A percentile compares a stretch with the other conserved stretches of the same genome.
Evolutionary conservation across 2,113 vertebrate species (phyloP).

Genomic region (Ploceus nigricollis): DNA sequence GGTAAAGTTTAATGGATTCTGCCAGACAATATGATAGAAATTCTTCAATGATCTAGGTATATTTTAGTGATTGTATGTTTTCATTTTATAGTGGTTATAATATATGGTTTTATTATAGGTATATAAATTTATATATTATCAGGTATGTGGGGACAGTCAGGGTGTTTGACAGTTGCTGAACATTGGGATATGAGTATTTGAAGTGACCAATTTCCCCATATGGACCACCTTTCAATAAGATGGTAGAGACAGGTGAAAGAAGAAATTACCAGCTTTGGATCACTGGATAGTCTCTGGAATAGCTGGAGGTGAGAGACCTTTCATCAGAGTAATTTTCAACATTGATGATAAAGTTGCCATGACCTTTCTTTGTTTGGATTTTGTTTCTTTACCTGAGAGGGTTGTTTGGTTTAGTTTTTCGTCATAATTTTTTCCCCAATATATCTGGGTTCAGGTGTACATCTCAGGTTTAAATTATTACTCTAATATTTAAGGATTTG

Average conservation of each 20-base stretch:
- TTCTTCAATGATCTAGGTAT: background rate
- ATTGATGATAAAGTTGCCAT: background rate
- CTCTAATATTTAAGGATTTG: background rate
- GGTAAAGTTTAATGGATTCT: background rate
- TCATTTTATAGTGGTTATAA: background rate
- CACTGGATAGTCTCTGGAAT: background rate
- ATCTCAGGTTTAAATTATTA: background rate
- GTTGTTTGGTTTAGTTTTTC: background rate
- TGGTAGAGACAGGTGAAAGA: background rate
- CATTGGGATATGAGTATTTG: background rate
- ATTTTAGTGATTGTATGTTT: background rate
- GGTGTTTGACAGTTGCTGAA: background rate
- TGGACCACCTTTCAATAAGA: background rate
- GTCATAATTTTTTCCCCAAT: background rate
- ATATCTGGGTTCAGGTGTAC: background rate
- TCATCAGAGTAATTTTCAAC: background rate
- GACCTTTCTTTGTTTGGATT: background rate
- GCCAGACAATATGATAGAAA: background rate
- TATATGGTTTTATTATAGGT: background rate
- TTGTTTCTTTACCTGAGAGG: rapidly evolving
- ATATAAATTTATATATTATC: background rate
- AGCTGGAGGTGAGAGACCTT: background rate
- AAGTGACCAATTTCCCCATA: background rate
- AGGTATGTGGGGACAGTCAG: background rate
- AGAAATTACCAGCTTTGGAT: background rate